phyloP scores from a whole-genome alignment of 2,888 invertebrate genomes.

The Emmelina monodactyla region DNA sequence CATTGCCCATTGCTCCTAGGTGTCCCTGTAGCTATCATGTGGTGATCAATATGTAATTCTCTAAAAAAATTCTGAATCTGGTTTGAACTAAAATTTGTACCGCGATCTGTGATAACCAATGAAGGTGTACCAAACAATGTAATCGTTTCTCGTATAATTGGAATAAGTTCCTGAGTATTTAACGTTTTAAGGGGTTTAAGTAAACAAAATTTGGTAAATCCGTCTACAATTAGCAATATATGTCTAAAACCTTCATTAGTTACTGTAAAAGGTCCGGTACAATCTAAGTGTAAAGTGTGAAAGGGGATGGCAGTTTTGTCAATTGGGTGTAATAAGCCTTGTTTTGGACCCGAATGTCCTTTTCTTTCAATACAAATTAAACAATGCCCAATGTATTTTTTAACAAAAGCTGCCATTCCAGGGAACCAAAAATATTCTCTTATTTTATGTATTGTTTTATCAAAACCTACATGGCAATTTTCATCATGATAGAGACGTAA shows the following conservation, averaged over 20 bases:
- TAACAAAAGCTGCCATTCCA: conserved; percentile 7
- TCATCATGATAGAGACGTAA: conserved; percentile 16
- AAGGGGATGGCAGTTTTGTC: conserved; percentile 18
- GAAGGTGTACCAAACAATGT: conserved; percentile 13
- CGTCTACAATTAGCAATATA: conserved; percentile 19
- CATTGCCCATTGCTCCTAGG: conserved; percentile 12
- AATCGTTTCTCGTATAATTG: conserved; percentile 15
- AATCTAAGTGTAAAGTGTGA: conserved; percentile 21
- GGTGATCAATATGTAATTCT: conserved; percentile 10
- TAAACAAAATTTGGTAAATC: conserved; percentile 22
- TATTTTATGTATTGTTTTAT: conserved; percentile 12
- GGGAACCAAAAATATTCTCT: conserved; percentile 19
- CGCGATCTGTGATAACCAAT: conserved; percentile 12
- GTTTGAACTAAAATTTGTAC: conserved; percentile 13
- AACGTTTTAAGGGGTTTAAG: conserved; percentile 19
- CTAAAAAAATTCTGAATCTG: conserved; percentile 8
- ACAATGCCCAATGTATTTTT: conserved; percentile 15
- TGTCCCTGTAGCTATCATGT: conserved; percentile 14
- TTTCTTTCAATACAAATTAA: conserved; percentile 11
- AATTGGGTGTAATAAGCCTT: conserved; percentile 15
- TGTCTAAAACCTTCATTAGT: conserved; percentile 17
- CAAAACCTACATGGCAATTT: conserved; percentile 10
- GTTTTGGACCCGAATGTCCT: conserved; percentile 13
- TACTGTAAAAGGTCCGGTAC: conserved; percentile 19
- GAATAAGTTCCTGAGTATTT: conserved; percentile 13